These are phyloP conservation scores for Chaetogeoica ovagalla DNA, from an alignment of 2,888 invertebrate species.

Conservation along the genomic window DNA sequence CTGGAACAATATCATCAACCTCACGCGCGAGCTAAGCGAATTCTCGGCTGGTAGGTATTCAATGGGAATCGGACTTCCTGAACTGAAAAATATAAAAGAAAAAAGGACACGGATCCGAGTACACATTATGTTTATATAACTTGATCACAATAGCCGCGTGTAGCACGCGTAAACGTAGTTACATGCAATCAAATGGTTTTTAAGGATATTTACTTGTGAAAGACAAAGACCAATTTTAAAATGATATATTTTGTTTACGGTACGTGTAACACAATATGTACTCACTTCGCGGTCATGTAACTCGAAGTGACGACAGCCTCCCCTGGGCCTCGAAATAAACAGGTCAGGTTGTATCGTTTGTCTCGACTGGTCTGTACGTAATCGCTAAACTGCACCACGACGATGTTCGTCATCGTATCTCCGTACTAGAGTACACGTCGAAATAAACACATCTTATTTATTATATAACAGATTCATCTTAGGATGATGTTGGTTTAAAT, in stretches of 20 bases:
- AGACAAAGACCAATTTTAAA: no score
- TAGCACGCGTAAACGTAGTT: no score
- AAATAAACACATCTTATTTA: no score
- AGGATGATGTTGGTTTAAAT: no score
- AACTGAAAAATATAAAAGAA: conserved; percentile 63
- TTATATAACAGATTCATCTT: no score
- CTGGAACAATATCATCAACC: conserved; percentile 83
- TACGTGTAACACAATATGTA: no score
- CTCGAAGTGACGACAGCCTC: conserved; percentile 92
- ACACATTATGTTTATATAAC: no score
- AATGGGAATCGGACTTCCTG: conserved; percentile 89
- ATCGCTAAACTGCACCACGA: conserved; percentile 91
- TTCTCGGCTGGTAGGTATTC: conserved; percentile 91
- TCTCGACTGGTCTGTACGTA: conserved; percentile 88
- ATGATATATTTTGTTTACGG: no score
- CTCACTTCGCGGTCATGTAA: conserved; percentile 87
- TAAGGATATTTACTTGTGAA: no score
- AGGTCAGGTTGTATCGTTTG: conserved; percentile 90
- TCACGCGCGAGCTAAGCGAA: conserved; percentile 83
- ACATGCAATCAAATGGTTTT: no score
- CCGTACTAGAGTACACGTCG: conserved; percentile 68
- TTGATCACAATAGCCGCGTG: no score
- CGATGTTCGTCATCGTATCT: conserved; percentile 91
- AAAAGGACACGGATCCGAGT: not conserved
- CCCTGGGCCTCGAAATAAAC: conserved; percentile 86